Conservation (phyloP, 1,140 invertebrate genomes). For the Drosophila aff. region DNA sequence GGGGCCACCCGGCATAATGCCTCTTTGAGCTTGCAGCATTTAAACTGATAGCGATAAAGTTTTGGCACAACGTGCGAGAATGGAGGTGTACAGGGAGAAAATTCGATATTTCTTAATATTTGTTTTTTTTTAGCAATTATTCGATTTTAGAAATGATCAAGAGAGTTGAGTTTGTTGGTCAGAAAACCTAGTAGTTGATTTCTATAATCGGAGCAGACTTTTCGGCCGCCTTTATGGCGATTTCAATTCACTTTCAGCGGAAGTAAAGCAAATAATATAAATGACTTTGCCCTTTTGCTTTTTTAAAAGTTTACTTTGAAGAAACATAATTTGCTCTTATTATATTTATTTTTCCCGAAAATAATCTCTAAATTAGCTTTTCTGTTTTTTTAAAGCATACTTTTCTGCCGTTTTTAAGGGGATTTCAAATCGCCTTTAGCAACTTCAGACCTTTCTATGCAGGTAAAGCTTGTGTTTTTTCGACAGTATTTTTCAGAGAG, state of each 20-base stretch:
- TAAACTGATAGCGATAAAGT: constrained; percentile 72
- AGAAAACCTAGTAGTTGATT: no score
- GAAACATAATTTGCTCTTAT: no score
- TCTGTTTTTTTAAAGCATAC: neutral
- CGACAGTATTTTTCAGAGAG: no score
- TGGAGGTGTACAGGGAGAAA: neutral
- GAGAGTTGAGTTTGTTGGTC: neutral
- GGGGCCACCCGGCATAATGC: constrained; percentile 36
- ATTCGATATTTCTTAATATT: no score
- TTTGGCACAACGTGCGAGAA: constrained; percentile 37
- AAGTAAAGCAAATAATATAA: neutral
- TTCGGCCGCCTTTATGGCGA: neutral
- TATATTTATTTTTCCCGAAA: no score
- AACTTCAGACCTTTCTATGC: neutral
- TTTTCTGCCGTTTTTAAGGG: neutral
- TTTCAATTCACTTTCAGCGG: neutral
- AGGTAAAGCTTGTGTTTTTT: neutral
- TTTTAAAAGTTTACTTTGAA: no score
- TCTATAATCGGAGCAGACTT: neutral
- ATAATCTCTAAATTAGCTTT: no score
- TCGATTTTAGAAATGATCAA: neutral
- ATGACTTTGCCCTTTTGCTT: neutral
- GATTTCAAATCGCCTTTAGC: neutral
- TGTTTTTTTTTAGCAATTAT: neutral
- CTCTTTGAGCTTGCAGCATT: constrained; percentile 66